A percentile compares a stretch with the other conserved stretches of the same genome.
These are phyloP conservation scores for Onychostoma macrolepis DNA, from an alignment of 2,113 vertebrate genomes.

Conservation along the genomic window DNA sequence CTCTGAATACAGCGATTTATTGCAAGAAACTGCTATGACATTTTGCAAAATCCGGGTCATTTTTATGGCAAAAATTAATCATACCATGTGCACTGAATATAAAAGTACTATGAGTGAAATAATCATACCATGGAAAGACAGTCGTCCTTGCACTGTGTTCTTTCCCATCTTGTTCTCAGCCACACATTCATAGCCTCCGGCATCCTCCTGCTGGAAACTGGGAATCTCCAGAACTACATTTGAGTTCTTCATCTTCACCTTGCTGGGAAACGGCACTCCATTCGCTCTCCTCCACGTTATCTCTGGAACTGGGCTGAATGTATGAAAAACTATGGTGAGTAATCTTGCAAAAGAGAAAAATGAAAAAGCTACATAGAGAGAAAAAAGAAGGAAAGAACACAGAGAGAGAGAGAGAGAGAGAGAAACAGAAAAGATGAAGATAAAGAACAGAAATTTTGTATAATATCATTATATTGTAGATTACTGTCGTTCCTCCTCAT, in stretches of 20 bases:
- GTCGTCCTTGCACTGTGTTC: constrained; percentile 86
- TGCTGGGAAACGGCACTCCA: constrained; percentile 86
- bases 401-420: neutral
- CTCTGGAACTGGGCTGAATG: constrained; percentile 86
- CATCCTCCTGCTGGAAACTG: constrained; percentile 91
- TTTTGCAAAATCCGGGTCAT: neutral
- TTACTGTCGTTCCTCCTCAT: constrained; percentile 25
- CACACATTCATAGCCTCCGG: constrained; percentile 90
- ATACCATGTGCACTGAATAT: neutral
- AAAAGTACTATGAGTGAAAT: neutral
- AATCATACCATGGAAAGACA: constrained; percentile 87
- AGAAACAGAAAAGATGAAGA: constrained; percentile 11
- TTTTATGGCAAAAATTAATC: neutral
- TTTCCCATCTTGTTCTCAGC: constrained; percentile 92
- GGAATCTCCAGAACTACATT: constrained; percentile 91
- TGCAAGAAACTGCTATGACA: neutral
- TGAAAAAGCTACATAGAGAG: neutral
- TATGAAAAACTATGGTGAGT: constrained; percentile 34
- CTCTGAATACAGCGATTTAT: neutral
- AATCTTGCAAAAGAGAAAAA: constrained; percentile 2
- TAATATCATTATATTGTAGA: constrained; percentile 18
- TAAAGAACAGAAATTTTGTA: constrained; percentile 3
- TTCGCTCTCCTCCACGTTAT: constrained; percentile 93
- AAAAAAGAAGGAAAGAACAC: neutral
- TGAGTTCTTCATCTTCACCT: constrained; percentile 87